These are phyloP conservation scores for Dipodomys ordii DNA, from an alignment of 2,113 vertebrate species.

Conservation along the genomic window DNA sequence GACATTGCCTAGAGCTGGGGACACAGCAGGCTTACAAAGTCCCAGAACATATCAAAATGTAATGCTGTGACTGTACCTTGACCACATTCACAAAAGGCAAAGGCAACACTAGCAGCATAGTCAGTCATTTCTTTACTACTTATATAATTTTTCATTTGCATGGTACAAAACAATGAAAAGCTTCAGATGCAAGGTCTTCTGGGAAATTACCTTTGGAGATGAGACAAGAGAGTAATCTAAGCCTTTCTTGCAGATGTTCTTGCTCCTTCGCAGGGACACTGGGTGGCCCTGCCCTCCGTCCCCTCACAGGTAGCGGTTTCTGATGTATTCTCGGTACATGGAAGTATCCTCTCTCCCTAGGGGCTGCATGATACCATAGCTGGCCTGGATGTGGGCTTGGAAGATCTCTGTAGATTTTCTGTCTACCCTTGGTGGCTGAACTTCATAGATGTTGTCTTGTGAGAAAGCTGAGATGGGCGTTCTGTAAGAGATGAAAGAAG, in stretches of 20 bases:
- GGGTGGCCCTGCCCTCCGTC: fast-evolving
- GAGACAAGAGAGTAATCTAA: neutral
- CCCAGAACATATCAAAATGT: neutral
- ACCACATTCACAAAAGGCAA: neutral
- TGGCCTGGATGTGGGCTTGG: slow-evolving; percentile 91
- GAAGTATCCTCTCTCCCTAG: slow-evolving; percentile 91
- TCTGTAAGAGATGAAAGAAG: slow-evolving; percentile 81
- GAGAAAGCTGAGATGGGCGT: slow-evolving; percentile 93
- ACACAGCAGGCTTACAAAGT: neutral
- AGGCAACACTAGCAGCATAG: neutral
- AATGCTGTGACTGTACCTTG: neutral
- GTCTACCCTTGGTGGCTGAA: slow-evolving; percentile 90
- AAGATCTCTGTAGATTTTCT: slow-evolving; percentile 92
- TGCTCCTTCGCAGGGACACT: neutral
- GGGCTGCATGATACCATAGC: slow-evolving; percentile 90
- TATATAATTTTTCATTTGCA: neutral
- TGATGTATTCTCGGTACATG: slow-evolving; percentile 95
- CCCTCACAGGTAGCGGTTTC: slow-evolving; percentile 94
- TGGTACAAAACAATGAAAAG: neutral
- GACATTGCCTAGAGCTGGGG: neutral
- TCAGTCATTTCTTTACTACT: slow-evolving; percentile 35
- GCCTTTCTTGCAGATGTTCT: neutral
- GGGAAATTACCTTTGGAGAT: neutral
- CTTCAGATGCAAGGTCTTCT: neutral
- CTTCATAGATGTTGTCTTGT: slow-evolving; percentile 93